phyloP scores from a whole-genome alignment of 2,113 vertebrate species.

The Nymphicus hollandicus region DNA sequence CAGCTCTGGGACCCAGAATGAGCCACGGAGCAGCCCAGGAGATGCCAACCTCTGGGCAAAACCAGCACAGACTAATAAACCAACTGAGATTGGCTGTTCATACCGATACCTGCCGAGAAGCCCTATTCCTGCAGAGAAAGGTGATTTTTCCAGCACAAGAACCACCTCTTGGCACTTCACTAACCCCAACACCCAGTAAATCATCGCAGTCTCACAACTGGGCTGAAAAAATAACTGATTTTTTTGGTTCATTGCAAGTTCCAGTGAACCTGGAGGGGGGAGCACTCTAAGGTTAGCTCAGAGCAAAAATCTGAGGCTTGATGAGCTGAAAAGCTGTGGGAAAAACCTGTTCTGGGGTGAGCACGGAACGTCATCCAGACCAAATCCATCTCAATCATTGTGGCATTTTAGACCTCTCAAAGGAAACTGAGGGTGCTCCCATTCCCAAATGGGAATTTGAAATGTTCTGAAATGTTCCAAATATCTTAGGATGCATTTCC shows the following conservation, averaged over 20 bases:
- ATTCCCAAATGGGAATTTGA: neutral
- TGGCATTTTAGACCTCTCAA: neutral
- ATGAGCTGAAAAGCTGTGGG: neutral
- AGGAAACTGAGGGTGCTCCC: neutral
- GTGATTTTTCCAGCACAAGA: neutral
- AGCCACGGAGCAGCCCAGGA: neutral
- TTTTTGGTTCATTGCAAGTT: neutral
- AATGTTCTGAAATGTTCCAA: neutral
- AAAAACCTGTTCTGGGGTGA: neutral
- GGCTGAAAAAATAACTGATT: neutral
- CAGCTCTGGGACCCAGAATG: neutral
- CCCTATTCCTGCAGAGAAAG: neutral
- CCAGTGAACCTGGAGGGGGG: neutral
- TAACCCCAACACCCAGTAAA: neutral
- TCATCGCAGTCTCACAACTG: neutral
- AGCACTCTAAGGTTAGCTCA: neutral
- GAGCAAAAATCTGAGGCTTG: neutral
- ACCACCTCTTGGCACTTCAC: neutral
- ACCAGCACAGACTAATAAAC: neutral
- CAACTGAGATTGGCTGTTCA: rapidly evolving
- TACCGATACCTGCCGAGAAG: neutral
- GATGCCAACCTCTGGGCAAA: neutral
- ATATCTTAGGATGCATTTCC: neutral
- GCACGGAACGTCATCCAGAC: neutral
- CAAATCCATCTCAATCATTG: neutral